Conservation (phyloP, 1,140 invertebrate species). For the Ceratoteleas bidentatus region DNA sequence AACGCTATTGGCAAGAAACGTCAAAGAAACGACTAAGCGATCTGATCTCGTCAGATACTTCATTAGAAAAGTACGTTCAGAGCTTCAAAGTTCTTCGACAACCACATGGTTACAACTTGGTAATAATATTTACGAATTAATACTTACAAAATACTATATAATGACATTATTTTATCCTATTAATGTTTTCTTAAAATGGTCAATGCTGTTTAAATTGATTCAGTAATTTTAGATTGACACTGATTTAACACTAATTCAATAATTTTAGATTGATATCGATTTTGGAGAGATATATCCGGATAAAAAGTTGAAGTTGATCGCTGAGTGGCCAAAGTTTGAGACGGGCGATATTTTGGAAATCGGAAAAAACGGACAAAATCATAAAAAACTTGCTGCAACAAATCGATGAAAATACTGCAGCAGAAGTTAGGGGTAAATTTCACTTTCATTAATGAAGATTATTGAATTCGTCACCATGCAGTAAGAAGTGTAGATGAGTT, state of each 20-base stretch:
- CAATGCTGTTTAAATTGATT: too few relatives aligned
- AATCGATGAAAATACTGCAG: too few relatives aligned
- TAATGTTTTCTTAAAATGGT: too few relatives aligned
- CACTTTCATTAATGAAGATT: too few relatives aligned
- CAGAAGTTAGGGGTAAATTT: not conserved
- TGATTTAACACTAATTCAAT: too few relatives aligned
- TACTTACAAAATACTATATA: not conserved
- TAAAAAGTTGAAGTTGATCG: conserved; percentile 18
- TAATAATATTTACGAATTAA: not conserved
- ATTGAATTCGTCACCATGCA: too few relatives aligned
- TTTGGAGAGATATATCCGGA: conserved; percentile 31
- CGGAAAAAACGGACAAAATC: conserved; percentile 6
- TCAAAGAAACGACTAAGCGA: conserved; percentile 31
- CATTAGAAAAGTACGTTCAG: conserved; percentile 3
- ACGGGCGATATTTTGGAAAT: not conserved
- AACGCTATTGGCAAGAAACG: conserved; percentile 43
- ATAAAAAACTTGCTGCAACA: conserved; percentile 2
- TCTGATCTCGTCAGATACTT: conserved; percentile 6
- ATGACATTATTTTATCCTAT: too few relatives aligned
- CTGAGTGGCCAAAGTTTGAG: conserved; percentile 14
- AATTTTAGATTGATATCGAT: conserved; percentile 31
- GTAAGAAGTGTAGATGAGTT: too few relatives aligned
- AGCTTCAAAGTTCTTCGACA: conserved; percentile 26
- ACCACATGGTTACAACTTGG: conserved; percentile 29
- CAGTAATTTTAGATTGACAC: too few relatives aligned